These are phyloP conservation scores for Mercenaria mercenaria DNA, from an alignment of 1,140 invertebrate species.

Conservation along the genomic window DNA sequence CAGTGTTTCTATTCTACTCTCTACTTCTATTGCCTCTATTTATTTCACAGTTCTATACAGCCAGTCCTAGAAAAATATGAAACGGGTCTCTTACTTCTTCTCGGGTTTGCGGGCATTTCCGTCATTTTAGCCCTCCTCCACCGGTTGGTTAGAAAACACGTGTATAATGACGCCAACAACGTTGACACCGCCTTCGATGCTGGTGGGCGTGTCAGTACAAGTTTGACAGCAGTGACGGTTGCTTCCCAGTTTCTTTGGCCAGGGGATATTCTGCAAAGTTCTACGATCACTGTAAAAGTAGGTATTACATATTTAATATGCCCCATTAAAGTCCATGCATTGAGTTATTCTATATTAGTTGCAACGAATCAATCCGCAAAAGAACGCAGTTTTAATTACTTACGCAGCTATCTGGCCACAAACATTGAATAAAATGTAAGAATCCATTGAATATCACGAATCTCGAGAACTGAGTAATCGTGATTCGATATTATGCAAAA, in stretches of 20 bases:
- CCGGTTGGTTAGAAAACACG: conserved; percentile 77
- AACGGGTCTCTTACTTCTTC: conserved; percentile 74
- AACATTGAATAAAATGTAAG: no score
- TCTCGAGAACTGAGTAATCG: no score
- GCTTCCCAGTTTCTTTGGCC: conserved; percentile 80
- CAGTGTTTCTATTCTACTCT: no score
- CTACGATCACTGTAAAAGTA: conserved; percentile 79
- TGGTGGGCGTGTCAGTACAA: conserved; percentile 81
- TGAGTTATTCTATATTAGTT: no score
- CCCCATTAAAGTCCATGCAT: no score
- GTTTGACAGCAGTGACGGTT: conserved; percentile 79
- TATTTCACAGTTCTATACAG: conserved; percentile 26
- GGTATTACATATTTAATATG: neutral
- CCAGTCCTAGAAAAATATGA: conserved; percentile 74
- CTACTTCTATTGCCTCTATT: no score
- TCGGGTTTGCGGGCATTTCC: conserved; percentile 81
- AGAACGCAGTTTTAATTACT: no score
- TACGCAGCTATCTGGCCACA: no score
- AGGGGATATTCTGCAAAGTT: conserved; percentile 78
- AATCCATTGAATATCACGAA: no score
- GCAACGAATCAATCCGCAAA: no score
- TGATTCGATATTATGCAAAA: no score
- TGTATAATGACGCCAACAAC: conserved; percentile 81
- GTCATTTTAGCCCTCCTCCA: conserved; percentile 79
- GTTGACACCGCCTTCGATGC: conserved; percentile 85